Evolutionary conservation across 2,797 vertebrate genomes (phyloP).

Genomic region (Anguilla marmorata): DNA sequence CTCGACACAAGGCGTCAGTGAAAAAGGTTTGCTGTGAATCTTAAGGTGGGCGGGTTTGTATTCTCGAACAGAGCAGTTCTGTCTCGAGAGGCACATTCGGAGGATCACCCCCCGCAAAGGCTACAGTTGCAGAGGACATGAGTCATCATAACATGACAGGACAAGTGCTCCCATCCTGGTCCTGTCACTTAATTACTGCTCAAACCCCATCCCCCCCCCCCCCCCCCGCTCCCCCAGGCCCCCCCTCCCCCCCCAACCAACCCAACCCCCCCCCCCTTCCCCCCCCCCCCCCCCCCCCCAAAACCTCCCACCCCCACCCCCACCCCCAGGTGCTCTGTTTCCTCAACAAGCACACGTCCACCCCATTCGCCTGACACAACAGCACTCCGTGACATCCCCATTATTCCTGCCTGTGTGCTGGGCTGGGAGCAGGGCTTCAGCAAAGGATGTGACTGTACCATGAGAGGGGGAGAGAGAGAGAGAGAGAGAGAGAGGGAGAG

Average conservation of each 20-base stretch:
- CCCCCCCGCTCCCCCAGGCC: not conserved
- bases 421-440: not conserved
- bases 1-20: not conserved
- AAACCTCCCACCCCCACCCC: not conserved
- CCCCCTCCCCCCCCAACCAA: too few relatives aligned
- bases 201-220: not conserved
- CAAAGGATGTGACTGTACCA: not conserved
- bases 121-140: conserved; percentile 13
- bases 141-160: conserved; percentile 17
- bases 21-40: not conserved
- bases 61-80: not conserved
- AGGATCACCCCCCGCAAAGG: not conserved
- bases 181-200: not conserved
- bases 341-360: not conserved
- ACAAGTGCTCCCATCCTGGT: conserved; percentile 9
- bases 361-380: not conserved
- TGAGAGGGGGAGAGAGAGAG: not conserved
- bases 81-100: not conserved
- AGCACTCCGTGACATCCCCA: not conserved
- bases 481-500: not conserved
- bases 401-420: not conserved
- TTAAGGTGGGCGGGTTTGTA: not conserved
- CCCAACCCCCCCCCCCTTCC: too few relatives aligned
- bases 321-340: not conserved
- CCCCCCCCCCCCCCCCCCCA: not conserved